These are phyloP conservation scores for Myiotriccus ornatus DNA, from an alignment of 2,797 vertebrate genomes.

Conservation along the genomic window DNA sequence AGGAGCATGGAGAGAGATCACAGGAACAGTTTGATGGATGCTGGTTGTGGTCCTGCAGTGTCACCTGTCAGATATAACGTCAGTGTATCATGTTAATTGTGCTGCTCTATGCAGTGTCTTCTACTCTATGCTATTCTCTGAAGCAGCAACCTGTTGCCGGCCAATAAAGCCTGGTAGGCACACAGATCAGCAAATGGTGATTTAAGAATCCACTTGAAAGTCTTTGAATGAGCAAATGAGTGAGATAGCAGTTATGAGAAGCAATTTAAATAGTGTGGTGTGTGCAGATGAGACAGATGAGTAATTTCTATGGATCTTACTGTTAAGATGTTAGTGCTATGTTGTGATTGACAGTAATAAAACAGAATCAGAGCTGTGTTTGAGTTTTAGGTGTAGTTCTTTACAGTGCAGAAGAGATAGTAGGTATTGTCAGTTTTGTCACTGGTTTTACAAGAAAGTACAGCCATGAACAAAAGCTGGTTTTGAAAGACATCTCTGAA, in stretches of 20 bases:
- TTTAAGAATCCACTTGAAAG: conserved; percentile 36
- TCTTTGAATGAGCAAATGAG: conserved; percentile 24
- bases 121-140: neutral
- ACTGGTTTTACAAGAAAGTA: neutral
- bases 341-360: neutral
- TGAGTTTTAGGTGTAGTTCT: neutral
- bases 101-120: neutral
- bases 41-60: neutral
- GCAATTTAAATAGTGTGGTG: neutral
- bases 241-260: neutral
- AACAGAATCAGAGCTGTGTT: neutral
- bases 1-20: neutral
- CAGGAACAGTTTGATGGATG: neutral
- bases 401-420: neutral
- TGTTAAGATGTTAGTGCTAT: neutral
- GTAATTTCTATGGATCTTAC: neutral
- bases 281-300: neutral
- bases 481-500: neutral
- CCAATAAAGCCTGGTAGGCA: conserved; percentile 10
- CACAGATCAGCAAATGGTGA: conserved; percentile 24
- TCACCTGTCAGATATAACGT: neutral
- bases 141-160: neutral
- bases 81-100: neutral
- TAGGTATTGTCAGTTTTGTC: neutral
- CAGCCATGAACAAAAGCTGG: neutral